Conservation (phyloP, 2,113 vertebrate genomes). For the Apaloderma vittatum region DNA sequence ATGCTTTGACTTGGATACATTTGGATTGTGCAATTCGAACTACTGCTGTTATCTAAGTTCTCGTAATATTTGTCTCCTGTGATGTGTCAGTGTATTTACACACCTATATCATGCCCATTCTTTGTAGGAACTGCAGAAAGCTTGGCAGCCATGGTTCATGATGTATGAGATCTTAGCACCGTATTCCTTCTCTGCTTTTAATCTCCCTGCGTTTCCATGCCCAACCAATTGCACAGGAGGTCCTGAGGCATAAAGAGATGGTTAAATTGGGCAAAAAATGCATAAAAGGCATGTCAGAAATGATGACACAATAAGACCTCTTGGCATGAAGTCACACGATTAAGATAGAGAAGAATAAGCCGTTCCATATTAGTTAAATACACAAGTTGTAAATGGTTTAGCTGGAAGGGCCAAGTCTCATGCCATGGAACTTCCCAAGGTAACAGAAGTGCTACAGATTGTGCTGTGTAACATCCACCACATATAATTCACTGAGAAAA, state of each 20-base stretch:
- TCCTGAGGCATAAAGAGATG: neutral
- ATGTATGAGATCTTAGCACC: neutral
- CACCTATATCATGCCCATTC: rapidly evolving
- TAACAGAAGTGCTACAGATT: neutral
- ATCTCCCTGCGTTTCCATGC: neutral
- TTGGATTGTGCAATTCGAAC: neutral
- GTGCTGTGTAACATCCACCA: neutral
- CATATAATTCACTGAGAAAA: neutral
- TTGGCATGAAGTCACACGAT: neutral
- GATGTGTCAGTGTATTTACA: neutral
- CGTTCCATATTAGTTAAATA: neutral
- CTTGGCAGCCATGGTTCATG: neutral
- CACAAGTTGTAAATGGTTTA: neutral
- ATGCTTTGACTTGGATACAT: neutral
- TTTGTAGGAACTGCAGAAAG: neutral
- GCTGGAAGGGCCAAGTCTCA: neutral
- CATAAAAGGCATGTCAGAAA: neutral
- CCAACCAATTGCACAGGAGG: neutral
- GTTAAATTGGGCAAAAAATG: neutral
- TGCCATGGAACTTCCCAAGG: neutral
- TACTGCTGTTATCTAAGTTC: neutral
- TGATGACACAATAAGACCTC: neutral
- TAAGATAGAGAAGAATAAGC: neutral
- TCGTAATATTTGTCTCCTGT: neutral
- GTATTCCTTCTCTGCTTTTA: neutral